Base-by-base conservation (phyloP, 92 coral and sea anemone species). In the Chrysogorgia sp. region DNA sequence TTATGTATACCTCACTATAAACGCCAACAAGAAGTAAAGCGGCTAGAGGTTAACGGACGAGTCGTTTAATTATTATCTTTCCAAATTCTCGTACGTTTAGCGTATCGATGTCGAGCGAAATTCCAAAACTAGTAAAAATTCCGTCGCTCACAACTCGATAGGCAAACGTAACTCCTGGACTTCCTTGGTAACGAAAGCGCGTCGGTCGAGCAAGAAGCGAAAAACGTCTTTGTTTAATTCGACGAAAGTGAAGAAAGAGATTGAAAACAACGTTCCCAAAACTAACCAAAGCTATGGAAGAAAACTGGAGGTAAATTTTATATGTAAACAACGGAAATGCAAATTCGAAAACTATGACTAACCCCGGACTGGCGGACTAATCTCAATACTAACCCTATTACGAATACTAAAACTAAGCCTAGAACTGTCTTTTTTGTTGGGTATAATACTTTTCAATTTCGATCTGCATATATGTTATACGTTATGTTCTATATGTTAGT, bases 301-400 rank as follows among this genome's bases (percentile, higher is more conserved):
- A 53, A 58, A 63, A 31, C 23, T 71, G 30, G 78, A 71, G 78
- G 78, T 71, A 71, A 0, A n/a, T n/a, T n/a, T n/a, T n/a, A n/a
- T n/a, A 15, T 10, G 20, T 24, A 19, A 32, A 21, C n/a, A n/a
- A n/a, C n/a, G n/a, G n/a, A n/a, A n/a, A n/a, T n/a, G n/a, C n/a
- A n/a, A n/a, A n/a, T n/a, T n/a, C n/a, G n/a, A n/a, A n/a, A n/a
- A n/a, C n/a, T n/a, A n/a, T n/a, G n/a, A n/a, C n/a, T n/a, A n/a
- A n/a, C n/a, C n/a, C n/a, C n/a, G n/a, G n/a, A n/a, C n/a, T n/a
- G n/a, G n/a, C n/a, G n/a, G n/a, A n/a, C n/a, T n/a, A n/a, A n/a
- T n/a, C n/a, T n/a, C n/a, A n/a, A n/a, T n/a, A n/a, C n/a, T n/a
- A n/a, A n/a, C n/a, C n/a, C n/a, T n/a, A n/a, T n/a, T n/a, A n/a